Conservation (phyloP, 2,113 vertebrate species). For the Tetrax tetrax region DNA sequence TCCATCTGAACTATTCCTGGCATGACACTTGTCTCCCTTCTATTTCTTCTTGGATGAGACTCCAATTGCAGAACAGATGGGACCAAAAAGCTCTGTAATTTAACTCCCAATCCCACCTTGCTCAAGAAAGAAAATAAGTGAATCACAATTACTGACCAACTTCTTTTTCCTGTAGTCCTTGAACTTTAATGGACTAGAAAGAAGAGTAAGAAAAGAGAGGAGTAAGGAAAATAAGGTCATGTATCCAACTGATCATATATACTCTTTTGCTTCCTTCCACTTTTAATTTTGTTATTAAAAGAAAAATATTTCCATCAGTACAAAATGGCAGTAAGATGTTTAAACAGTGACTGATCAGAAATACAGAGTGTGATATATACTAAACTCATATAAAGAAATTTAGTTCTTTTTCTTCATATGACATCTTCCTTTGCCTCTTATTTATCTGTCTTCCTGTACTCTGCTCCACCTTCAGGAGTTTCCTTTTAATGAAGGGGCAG, state of each 20-base stretch:
- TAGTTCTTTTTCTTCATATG: neutral
- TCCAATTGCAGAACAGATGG: neutral
- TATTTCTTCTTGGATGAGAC: neutral
- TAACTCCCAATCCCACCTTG: neutral
- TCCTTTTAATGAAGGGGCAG: neutral
- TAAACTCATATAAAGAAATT: neutral
- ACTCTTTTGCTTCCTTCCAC: neutral
- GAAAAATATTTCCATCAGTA: neutral
- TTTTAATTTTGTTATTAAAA: neutral
- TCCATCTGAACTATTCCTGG: neutral
- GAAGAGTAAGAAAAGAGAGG: neutral
- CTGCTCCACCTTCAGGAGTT: neutral
- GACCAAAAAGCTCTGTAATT: neutral
- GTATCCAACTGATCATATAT: neutral
- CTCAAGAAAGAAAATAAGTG: neutral
- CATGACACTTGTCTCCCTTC: fast-evolving
- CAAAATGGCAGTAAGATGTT: neutral
- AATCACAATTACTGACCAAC: neutral
- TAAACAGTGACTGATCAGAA: neutral
- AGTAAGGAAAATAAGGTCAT: neutral
- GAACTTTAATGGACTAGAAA: neutral
- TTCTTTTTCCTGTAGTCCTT: neutral
- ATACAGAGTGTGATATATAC: neutral
- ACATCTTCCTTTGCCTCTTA: neutral
- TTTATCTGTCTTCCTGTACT: neutral